Evolutionary conservation across 2,888 invertebrate species (phyloP).

Genomic region (Athetis lepigone): DNA sequence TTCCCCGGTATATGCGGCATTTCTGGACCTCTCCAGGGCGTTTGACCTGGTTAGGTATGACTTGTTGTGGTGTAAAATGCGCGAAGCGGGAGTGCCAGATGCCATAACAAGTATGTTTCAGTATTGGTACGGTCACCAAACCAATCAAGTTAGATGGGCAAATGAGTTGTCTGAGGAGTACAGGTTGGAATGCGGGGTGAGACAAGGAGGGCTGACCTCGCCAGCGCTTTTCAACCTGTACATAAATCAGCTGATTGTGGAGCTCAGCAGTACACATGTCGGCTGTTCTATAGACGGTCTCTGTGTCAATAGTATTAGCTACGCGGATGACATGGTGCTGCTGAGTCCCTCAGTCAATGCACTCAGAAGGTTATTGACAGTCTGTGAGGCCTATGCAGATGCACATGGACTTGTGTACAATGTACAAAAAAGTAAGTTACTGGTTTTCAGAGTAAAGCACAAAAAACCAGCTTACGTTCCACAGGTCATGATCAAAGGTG

Average conservation of each 20-base stretch:
- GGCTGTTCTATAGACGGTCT: too few relatives aligned
- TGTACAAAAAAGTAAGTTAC: background rate
- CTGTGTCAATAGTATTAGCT: too few relatives aligned
- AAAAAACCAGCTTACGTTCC: too few relatives aligned
- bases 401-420: background rate
- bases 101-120: background rate
- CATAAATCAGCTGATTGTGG: background rate
- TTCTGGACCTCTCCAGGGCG: background rate
- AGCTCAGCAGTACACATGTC: too few relatives aligned
- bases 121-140: conserved; percentile 3
- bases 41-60: conserved; percentile 2
- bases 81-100: background rate
- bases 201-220: background rate
- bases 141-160: conserved; percentile 1
- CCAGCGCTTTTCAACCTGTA: conserved; percentile 1
- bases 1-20: too few relatives aligned
- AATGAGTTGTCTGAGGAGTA: background rate
- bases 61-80: background rate
- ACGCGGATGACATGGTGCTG: too few relatives aligned
- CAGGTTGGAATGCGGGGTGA: conserved; percentile 4
- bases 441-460: too few relatives aligned
- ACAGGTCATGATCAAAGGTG: too few relatives aligned
- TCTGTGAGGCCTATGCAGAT: background rate
- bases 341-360: too few relatives aligned
- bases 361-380: background rate